Conservation (phyloP, 2,888 invertebrate genomes). For the Agrochola lychnidis region DNA sequence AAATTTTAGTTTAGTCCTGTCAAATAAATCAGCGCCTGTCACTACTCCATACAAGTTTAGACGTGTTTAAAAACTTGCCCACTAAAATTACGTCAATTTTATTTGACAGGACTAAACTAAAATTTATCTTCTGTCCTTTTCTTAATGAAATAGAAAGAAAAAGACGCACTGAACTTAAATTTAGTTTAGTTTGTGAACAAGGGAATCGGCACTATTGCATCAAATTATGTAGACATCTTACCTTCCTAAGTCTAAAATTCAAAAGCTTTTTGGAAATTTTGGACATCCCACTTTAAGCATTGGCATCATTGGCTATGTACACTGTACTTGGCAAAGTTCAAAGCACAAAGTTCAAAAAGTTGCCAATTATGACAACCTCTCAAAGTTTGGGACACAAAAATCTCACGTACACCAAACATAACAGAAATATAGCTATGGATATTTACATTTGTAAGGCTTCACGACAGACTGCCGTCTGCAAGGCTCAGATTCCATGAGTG, state of each 20-base stretch:
- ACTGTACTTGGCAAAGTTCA: not conserved
- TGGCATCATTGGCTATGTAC: no score
- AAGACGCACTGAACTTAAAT: no score
- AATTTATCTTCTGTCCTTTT: no score
- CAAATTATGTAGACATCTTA: not conserved
- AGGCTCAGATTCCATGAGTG: constrained; percentile 22
- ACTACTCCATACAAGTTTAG: no score
- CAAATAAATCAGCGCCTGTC: no score
- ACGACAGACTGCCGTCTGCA: constrained; percentile 14
- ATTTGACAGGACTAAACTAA: no score
- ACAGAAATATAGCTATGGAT: constrained; percentile 8
- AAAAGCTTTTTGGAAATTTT: not conserved
- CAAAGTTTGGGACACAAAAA: constrained; percentile 6
- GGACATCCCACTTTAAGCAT: not conserved
- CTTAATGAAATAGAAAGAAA: no score
- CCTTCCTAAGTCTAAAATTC: not conserved
- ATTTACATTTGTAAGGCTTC: constrained; percentile 31
- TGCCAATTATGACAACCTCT: not conserved
- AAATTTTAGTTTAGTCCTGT: no score
- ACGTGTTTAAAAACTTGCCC: no score
- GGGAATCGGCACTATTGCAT: no score
- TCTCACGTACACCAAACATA: not conserved
- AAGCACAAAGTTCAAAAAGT: not conserved
- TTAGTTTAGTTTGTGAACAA: no score
- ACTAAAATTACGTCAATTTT: no score